A percentile compares a stretch with the other conserved stretches of the same genome.
Conservation (phyloP, 2,797 vertebrate genomes). For the Crocidura indochinensis region DNA sequence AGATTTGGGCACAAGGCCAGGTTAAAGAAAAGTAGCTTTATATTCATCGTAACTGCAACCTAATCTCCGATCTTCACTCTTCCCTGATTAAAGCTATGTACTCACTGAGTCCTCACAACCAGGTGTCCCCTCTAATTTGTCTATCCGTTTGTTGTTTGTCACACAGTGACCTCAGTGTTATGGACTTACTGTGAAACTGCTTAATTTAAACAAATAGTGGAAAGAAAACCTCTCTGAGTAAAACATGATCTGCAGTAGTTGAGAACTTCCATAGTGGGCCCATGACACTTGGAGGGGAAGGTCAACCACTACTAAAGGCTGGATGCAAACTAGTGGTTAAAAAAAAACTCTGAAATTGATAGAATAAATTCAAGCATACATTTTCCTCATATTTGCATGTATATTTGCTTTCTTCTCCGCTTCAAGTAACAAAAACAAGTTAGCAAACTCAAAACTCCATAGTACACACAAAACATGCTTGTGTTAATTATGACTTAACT, state of each 20-base stretch:
- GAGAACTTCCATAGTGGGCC: not conserved
- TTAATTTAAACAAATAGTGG: slow-evolving; percentile 56
- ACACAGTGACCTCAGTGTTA: not conserved
- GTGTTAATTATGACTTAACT: not conserved
- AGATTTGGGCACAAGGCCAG: slow-evolving; percentile 57
- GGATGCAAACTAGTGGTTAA: not conserved
- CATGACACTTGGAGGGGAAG: not conserved
- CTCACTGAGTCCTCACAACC: slow-evolving; percentile 28
- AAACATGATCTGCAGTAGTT: slow-evolving; percentile 7
- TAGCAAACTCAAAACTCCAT: slow-evolving; percentile 42
- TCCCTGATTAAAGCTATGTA: slow-evolving; percentile 19
- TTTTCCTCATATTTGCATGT: slow-evolving; percentile 1
- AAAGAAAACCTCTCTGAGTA: not conserved
- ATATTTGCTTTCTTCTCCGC: slow-evolving; percentile 15
- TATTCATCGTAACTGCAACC: slow-evolving; percentile 43
- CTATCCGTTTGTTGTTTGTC: not conserved
- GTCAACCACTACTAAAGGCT: not conserved
- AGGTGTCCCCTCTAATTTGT: slow-evolving; percentile 47
- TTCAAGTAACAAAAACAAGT: slow-evolving; percentile 64
- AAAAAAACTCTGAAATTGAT: not conserved
- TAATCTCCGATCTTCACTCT: slow-evolving; percentile 7
- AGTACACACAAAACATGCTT: not conserved
- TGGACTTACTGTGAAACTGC: not conserved
- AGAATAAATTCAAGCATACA: not conserved
- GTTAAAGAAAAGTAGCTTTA: slow-evolving; percentile 58